A percentile compares a stretch with the other conserved stretches of the same genome.
These are phyloP conservation scores for Malurus leucopterus DNA, from an alignment of 2,797 vertebrate genomes.

Conservation along the genomic window DNA sequence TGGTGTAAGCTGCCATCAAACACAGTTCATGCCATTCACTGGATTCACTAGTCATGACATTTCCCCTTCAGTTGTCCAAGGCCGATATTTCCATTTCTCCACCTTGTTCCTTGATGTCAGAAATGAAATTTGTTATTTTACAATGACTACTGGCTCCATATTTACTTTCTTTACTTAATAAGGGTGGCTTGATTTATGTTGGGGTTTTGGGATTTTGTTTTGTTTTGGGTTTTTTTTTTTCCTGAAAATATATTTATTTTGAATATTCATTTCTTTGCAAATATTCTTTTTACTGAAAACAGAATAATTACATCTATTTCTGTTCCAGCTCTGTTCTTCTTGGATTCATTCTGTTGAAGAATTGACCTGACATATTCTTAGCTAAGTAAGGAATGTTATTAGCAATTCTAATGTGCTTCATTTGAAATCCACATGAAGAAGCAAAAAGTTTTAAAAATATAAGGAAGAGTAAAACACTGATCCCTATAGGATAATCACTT, in stretches of 20 bases:
- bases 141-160: background rate
- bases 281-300: constrained; percentile 16
- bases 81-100: background rate
- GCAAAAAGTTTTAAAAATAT: background rate
- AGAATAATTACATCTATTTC: constrained; percentile 23
- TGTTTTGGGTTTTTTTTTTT: background rate
- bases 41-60: background rate
- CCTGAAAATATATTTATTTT: background rate
- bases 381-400: background rate
- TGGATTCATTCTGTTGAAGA: constrained; percentile 23
- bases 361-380: constrained; percentile 31
- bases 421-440: background rate
- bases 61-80: background rate
- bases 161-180: background rate
- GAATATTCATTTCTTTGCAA: constrained; percentile 30
- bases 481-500: background rate
- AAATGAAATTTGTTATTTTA: background rate
- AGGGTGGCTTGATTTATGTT: background rate
- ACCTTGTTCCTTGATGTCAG: background rate
- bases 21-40: background rate
- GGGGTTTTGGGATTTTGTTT: background rate
- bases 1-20: background rate
- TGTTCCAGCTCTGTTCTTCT: constrained; percentile 11
- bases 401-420: constrained; percentile 26
- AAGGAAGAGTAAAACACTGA: background rate